Conservation (phyloP, 2,888 invertebrate genomes). For the Ochlodes sylvanus region DNA sequence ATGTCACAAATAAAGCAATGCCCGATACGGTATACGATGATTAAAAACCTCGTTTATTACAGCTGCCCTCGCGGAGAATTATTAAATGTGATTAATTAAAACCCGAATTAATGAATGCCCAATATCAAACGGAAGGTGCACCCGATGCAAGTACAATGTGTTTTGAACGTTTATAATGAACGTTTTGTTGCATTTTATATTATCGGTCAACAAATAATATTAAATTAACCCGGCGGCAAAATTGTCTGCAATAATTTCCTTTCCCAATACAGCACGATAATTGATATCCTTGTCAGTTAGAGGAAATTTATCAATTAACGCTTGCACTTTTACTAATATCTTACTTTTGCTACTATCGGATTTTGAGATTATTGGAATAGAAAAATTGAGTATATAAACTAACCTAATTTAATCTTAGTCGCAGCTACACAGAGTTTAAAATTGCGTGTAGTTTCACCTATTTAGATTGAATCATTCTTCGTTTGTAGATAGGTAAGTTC, state of each 20-base stretch:
- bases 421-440: background rate
- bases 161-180: slow-evolving; percentile 6
- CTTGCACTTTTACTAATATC: slow-evolving; percentile 43
- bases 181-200: background rate
- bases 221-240: slow-evolving; percentile 4
- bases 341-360: slow-evolving; percentile 42
- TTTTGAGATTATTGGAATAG: slow-evolving; percentile 27
- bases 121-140: slow-evolving; percentile 53
- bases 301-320: slow-evolving; percentile 45
- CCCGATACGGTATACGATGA: slow-evolving; percentile 48
- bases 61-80: slow-evolving; percentile 55
- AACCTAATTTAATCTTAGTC: background rate
- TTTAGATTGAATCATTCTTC: slow-evolving; percentile 25
- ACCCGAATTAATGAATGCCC: slow-evolving; percentile 68
- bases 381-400: slow-evolving; percentile 2
- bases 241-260: slow-evolving; percentile 13
- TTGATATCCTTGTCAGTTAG: slow-evolving; percentile 43
- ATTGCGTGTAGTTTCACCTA: background rate
- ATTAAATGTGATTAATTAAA: slow-evolving; percentile 71
- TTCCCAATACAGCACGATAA: slow-evolving; percentile 16
- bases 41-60: slow-evolving; percentile 62
- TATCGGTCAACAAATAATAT: background rate
- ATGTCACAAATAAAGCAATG: slow-evolving; percentile 47
- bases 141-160: slow-evolving; percentile 37
- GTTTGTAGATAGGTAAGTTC: slow-evolving; percentile 24